A percentile compares a stretch with the other conserved stretches of the same genome.
phyloP scores from a whole-genome alignment of 1,140 invertebrate genomes.

The Apis dorsata region DNA sequence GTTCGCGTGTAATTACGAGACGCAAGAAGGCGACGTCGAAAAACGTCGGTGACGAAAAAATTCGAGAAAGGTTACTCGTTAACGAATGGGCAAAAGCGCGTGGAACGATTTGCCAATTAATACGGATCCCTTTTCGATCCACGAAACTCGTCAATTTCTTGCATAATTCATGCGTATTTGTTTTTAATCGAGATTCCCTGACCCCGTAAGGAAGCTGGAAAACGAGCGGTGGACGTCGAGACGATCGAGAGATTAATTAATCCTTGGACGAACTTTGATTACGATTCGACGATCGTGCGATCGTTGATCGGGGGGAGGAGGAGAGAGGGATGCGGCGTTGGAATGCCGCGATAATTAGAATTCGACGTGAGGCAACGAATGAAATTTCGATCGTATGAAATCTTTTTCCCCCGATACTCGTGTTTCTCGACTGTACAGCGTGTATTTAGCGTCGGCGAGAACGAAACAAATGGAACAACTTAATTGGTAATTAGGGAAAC shows the following conservation, averaged over 20 bases:
- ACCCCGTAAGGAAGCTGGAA: slow-evolving; percentile 38
- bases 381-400: not conserved
- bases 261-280: slow-evolving; percentile 24
- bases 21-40: not conserved
- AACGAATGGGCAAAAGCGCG: not conserved
- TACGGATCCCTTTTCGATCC: not conserved
- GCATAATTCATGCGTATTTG: slow-evolving; percentile 68
- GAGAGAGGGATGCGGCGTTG: not conserved
- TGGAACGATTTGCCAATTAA: slow-evolving; percentile 37
- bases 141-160: slow-evolving; percentile 63
- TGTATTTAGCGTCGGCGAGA: not conserved
- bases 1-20: slow-evolving; percentile 1
- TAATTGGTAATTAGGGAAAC: not conserved
- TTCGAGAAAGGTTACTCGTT: slow-evolving; percentile 32
- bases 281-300: slow-evolving; percentile 30
- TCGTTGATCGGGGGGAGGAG: not conserved
- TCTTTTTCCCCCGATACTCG: too few species aligned
- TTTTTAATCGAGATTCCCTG: slow-evolving; percentile 44
- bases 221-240: not conserved
- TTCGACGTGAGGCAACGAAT: not conserved
- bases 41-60: not conserved
- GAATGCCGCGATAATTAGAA: slow-evolving; percentile 29
- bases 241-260: slow-evolving; percentile 45
- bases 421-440: too few species aligned
- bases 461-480: not conserved